A percentile compares a stretch with the other conserved stretches of the same genome.
Conservation (phyloP, 37 sponge, comb jelly and placozoan species). For the Hormiphora californensis region DNA sequence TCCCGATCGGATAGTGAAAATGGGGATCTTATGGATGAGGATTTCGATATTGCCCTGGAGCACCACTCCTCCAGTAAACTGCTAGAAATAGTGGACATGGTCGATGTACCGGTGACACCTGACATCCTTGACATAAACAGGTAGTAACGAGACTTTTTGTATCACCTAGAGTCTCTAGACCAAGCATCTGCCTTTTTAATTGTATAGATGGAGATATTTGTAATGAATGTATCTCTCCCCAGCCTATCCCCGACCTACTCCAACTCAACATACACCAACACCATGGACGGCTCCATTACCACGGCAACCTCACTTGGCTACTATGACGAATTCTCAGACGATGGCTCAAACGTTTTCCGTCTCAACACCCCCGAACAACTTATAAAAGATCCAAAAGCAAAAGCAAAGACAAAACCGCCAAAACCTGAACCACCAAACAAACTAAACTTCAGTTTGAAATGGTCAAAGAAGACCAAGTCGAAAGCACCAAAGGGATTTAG, state of each 20-base stretch:
- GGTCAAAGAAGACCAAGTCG: slow-evolving; percentile 16
- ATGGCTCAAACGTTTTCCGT: not conserved
- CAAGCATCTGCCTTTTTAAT: not conserved
- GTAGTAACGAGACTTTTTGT: not conserved
- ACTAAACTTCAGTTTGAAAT: not conserved
- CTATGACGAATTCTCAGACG: not conserved
- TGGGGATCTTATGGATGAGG: not conserved
- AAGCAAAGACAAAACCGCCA: not conserved
- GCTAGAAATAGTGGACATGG: not conserved
- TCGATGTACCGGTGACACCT: not conserved
- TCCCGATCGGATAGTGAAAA: not conserved
- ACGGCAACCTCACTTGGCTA: not conserved
- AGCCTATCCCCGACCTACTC: slow-evolving; percentile 16
- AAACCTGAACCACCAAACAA: no score
- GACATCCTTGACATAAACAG: not conserved
- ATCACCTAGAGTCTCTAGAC: not conserved
- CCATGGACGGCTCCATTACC: not conserved
- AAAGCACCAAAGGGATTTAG: not conserved
- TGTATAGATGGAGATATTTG: no score
- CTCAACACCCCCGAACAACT: not conserved
- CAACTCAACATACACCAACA: not conserved
- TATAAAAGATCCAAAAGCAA: not conserved
- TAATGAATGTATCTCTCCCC: no score
- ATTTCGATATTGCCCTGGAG: not conserved
- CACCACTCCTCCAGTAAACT: not conserved